Conservation (phyloP, 1,140 invertebrate genomes). For the Triops longicaudatus region DNA sequence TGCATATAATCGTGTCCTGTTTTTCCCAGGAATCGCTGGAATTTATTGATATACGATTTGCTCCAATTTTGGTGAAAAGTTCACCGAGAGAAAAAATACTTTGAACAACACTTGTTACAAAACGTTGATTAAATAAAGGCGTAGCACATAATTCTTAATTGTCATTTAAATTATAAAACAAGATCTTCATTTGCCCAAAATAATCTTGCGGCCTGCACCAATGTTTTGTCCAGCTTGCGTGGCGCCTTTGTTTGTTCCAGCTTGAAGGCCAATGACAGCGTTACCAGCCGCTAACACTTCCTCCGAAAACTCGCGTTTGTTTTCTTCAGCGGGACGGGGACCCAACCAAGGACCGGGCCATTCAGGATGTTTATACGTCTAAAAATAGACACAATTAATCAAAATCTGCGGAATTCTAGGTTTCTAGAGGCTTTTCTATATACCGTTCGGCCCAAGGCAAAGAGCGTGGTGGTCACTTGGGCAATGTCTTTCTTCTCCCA, state of each 20-base stretch:
- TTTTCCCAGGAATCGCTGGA: neutral
- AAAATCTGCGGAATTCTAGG: neutral
- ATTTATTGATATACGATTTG: neutral
- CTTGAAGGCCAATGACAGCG: constrained; percentile 84
- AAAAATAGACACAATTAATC: constrained; percentile 20
- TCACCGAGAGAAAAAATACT: neutral
- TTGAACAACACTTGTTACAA: neutral
- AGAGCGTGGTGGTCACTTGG: constrained; percentile 85
- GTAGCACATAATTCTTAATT: neutral
- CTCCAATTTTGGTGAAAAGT: neutral
- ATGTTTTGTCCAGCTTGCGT: constrained; percentile 86
- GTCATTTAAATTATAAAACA: neutral
- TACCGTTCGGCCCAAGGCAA: constrained; percentile 83
- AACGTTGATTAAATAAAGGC: neutral
- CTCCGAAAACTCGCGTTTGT: constrained; percentile 83
- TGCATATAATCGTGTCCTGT: too few relatives aligned
- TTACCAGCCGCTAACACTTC: constrained; percentile 84
- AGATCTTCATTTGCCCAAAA: constrained; percentile 66
- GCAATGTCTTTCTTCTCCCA: constrained; percentile 92
- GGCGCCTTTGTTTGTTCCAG: constrained; percentile 91
- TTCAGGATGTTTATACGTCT: constrained; percentile 83
- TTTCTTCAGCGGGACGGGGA: constrained; percentile 81
- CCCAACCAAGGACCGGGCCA: constrained; percentile 81
- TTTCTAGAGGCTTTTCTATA: constrained; percentile 39
- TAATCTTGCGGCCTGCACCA: constrained; percentile 80